These are phyloP conservation scores for Archilochus colubris DNA, from an alignment of 2,113 vertebrate species.

Conservation along the genomic window DNA sequence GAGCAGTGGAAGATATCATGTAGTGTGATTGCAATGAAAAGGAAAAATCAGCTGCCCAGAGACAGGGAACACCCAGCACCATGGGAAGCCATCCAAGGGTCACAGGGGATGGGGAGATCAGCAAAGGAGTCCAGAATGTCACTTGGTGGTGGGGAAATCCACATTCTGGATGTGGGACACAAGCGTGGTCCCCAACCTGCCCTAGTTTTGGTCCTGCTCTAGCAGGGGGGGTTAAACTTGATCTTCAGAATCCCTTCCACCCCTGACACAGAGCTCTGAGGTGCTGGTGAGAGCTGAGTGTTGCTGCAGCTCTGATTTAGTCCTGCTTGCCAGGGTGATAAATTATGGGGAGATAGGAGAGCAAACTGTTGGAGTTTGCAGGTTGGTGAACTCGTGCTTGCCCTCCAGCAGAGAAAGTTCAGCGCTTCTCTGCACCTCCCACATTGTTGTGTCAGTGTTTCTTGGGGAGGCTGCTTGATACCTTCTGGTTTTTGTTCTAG, in stretches of 20 bases:
- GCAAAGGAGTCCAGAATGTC: neutral
- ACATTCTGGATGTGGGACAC: rapidly evolving
- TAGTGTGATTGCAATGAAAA: neutral
- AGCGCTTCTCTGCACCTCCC: neutral
- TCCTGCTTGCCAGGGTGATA: slow-evolving; percentile 1
- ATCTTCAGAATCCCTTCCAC: too few species aligned
- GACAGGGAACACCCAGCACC: neutral
- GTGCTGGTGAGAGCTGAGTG: neutral
- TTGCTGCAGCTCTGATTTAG: slow-evolving; percentile 41
- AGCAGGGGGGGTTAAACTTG: too few species aligned
- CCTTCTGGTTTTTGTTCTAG: neutral
- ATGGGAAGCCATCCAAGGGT: neutral
- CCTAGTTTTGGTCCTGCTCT: too few species aligned
- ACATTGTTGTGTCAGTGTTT: neutral
- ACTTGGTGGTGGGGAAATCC: neutral
- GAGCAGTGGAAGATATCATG: neutral
- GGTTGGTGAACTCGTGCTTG: neutral
- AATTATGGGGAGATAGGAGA: slow-evolving; percentile 42
- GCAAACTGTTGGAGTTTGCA: neutral
- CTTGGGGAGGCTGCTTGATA: neutral
- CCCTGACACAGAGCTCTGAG: neutral
- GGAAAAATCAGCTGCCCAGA: neutral
- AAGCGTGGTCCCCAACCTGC: too few species aligned
- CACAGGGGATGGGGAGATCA: rapidly evolving
- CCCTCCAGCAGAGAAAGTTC: neutral